phyloP scores from a whole-genome alignment of 2,113 vertebrate genomes.

The Columba janthina region DNA sequence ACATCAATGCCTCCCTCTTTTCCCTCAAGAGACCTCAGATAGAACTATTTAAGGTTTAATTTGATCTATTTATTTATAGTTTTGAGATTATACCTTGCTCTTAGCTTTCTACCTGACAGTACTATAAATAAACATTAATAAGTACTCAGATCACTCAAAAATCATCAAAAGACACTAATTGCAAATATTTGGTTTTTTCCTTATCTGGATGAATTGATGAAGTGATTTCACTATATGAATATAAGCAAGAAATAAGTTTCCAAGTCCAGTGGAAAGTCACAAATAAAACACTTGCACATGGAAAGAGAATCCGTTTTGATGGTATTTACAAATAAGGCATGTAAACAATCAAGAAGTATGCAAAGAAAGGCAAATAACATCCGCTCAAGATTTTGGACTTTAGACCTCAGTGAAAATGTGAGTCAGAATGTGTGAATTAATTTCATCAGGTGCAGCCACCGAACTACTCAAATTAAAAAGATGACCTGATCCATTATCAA shows the following conservation, averaged over 20 bases:
- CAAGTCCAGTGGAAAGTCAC: not conserved
- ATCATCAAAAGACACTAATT: not conserved
- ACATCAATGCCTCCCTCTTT: not conserved
- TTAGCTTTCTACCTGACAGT: not conserved
- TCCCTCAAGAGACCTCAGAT: not conserved
- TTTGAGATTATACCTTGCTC: not conserved
- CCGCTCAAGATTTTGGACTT: not conserved
- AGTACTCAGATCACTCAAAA: not conserved
- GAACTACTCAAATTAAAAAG: not conserved
- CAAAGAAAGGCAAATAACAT: not conserved
- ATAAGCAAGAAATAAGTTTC: not conserved
- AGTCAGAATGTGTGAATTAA: not conserved
- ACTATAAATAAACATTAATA: not conserved
- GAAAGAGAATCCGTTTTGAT: not conserved
- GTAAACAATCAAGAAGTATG: not conserved
- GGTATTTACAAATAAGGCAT: not conserved
- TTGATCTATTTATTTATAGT: not conserved
- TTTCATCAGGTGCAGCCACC: not conserved
- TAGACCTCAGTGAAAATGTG: not conserved
- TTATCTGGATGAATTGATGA: not conserved
- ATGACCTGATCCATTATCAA: not conserved
- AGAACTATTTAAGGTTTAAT: not conserved
- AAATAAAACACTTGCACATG: not conserved
- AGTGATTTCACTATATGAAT: not conserved
- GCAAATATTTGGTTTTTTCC: not conserved